Evolutionary conservation across 2,113 vertebrate species (phyloP), one percentile per base, ranked within the genome.

Genomic region (Corvus cornix): DNA sequence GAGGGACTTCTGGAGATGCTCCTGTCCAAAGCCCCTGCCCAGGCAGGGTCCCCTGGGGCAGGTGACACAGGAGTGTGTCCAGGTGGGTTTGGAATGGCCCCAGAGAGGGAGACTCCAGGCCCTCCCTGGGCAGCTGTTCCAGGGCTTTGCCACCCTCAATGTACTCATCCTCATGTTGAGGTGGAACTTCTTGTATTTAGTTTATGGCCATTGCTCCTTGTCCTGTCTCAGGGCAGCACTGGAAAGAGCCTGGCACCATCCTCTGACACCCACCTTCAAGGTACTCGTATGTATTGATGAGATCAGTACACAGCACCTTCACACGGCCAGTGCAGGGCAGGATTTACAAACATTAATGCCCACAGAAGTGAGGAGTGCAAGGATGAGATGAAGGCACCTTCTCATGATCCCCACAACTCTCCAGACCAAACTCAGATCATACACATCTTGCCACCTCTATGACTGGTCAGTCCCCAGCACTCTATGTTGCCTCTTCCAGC

Each of bases 1-100:
- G 14, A 16, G 14, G 7, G 62, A 79, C 33, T 26, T 55, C 73
- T 48, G 74, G 27, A 49, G 58, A 62, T 39, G 1, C 0, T 5
- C 21, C 51, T 3, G 16, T 21, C 33, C 33, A 37, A 37, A 10
- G 3, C 3, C 6, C 16, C 1, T 56, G 13, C 16, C 51, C 1
- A 46, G 49, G 77, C 49, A 55, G 62, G 26, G 20, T 55, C 39
- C 3, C 39, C 49, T 66, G 49, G 13, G 26, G 62, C 41, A 67
- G 51, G 77, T 24, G 77, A 24, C 62, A 80, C 31, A 66, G 20
- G 60, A 30, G 1, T 0, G 0, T 37, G 49, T 30, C 51, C 51
- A 55, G 20, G 33, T 24, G 33, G 51, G 39, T 0, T 31, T 80
- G 62, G 62, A 5, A 80, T 46, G 4, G 2, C 51, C 0, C 7